Base-by-base conservation (phyloP, 2,797 vertebrate species). In the Strix occidentalis region DNA sequence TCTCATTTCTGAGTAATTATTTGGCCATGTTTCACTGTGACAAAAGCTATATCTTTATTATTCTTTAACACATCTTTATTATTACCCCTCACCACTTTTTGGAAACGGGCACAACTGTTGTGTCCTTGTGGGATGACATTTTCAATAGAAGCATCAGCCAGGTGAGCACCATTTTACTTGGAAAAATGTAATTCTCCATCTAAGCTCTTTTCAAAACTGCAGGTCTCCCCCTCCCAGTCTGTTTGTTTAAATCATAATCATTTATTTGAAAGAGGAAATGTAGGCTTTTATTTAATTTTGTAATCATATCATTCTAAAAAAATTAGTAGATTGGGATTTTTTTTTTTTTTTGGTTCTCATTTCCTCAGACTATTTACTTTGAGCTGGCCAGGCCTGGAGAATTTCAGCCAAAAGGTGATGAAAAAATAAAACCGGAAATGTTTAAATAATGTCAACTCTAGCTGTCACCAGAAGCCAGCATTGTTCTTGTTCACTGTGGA, bases 331-430 rank as follows among this genome's bases (percentile, higher is more conserved):
- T 43, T 90, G 69, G 24, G 85, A 41, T 28, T 54, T 54, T 21
- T 28, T 54, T 54, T 21, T 39, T 58, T 46, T 53, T 31, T 37
- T 33, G 13, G 3, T 88, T 91, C 69, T 86, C 63, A 26, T 94
- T 94, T 95, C 79, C 83, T 91, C 86, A 46, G 16, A 20, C 35
- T 95, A 25, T 95, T 95, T 94, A 48, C 51, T 88, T 93, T 91
- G 60, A 84, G 60, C 43, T 79, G 80, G 39, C 43, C 63, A 76
- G 69, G 43, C 43, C 94, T 91, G 83, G 77, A 88, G 56, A 82
- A 84, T 89, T 95, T 95, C 90, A 90, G 23, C 72, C 4, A 23
- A 89, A 82, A 93, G 51, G 90, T 87, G 88, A 90, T 77, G 90
- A 95, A 93, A 89, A 80, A 78, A 50, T 81, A 46, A 54, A 91